phyloP scores from a whole-genome alignment of 1,140 invertebrate genomes.

The Calosoma granatense region DNA sequence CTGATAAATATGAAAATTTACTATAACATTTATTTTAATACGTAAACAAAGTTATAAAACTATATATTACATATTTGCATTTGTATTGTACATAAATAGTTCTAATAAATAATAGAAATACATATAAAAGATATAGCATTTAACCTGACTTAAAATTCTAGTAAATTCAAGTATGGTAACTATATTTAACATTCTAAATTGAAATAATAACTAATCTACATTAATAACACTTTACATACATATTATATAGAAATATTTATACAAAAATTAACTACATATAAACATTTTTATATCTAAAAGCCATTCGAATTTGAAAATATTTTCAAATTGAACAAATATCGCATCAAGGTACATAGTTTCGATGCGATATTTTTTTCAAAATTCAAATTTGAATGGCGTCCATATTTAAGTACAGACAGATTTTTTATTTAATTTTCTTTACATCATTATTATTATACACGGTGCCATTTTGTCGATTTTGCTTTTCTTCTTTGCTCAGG shows the following conservation, averaged over 20 bases:
- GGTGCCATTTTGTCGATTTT: conserved; percentile 22
- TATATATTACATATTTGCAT: neutral
- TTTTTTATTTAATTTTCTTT: conserved; percentile 6
- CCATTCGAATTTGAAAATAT: neutral
- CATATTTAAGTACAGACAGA: too few relatives aligned
- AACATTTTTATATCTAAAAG: neutral
- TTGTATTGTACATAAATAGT: neutral
- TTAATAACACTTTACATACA: too few relatives aligned
- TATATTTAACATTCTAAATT: neutral
- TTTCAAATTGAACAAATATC: neutral
- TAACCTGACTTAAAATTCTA: neutral
- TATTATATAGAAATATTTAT: too few relatives aligned
- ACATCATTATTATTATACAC: conserved; percentile 17
- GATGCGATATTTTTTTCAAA: too few relatives aligned
- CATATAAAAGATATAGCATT: neutral
- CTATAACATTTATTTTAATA: too few relatives aligned
- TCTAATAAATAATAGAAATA: neutral
- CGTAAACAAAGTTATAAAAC: neutral
- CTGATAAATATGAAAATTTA: too few relatives aligned
- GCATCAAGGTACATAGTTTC: neutral
- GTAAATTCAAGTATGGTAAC: neutral
- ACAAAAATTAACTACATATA: neutral
- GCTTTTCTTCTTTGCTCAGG: conserved; percentile 26
- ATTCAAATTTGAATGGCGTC: too few relatives aligned
- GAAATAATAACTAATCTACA: neutral